Evolutionary conservation across 2,888 invertebrate genomes (phyloP), one percentile per base, ranked within the genome.

Genomic region (Drosophila sordidula): DNA sequence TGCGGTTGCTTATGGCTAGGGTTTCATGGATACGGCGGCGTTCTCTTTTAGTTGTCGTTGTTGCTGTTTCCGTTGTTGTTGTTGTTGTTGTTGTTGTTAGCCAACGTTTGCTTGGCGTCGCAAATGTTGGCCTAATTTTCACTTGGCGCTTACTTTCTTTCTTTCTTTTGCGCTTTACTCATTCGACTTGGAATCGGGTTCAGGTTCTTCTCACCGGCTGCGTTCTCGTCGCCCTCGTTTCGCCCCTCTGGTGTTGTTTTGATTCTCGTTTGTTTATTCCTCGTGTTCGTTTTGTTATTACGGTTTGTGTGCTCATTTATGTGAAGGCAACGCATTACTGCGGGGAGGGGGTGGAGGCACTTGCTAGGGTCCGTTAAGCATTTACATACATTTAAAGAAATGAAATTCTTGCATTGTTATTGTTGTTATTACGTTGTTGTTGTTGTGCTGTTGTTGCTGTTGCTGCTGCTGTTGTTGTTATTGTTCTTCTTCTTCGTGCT

Each of bases 101-200:
- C 47, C 36, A 62, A 54, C 80, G 69, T 70, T 70, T 41, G 62
- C 54, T 51, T 51, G 16, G 52, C 47, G 45, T 57, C 63, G 65
- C 49, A 59, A 67, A 74, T 56, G 55, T 75, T 85, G 86, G 73
- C 87, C 86, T 79, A 79, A 79, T 81, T 88, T 86, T 79, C 61
- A 75, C 70, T 72, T 68, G 51, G 66, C 63, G 69, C 74, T 76
- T 73, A 58, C 80, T 83, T 82, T 79, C 82, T 87, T 78, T 66
- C 61, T 69, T 61, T 61, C 49, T 55, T 51, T 61, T 67, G 51
- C 44, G 61, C 42, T 73, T 52, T 54, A 50, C 55, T 46, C 42
- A 39, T 39, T 58, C 54, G 45, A 49, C 11, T 50, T 46, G 26
- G 38, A 36, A 56, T 70, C 72, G 22, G 38, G 12, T 56, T 59